A percentile compares a stretch with the other conserved stretches of the same genome.
Conservation (phyloP, 2,888 invertebrate species). For the Drosophila cracens region DNA sequence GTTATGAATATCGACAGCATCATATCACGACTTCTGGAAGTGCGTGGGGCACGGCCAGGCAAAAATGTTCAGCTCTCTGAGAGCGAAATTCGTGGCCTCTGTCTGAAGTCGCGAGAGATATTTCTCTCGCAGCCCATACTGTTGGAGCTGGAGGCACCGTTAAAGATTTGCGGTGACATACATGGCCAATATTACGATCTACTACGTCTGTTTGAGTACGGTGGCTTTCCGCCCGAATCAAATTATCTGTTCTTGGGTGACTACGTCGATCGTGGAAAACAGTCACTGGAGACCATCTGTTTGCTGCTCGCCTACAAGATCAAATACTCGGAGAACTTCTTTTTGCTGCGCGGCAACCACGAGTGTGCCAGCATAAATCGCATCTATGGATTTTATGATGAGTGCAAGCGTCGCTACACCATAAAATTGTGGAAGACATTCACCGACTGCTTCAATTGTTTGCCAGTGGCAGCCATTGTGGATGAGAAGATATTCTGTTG, state of each 20-base stretch:
- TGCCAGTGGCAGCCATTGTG: conserved; percentile 98
- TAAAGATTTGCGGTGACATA: conserved; percentile 99
- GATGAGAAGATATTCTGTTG: conserved; percentile 91
- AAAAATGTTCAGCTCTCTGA: conserved; percentile 99
- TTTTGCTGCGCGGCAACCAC: conserved; percentile 98
- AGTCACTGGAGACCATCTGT: conserved; percentile 99
- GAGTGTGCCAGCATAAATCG: conserved; percentile 99
- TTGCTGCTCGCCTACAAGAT: conserved; percentile 98
- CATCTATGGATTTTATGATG: conserved; percentile 99
- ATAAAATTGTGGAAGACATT: conserved; percentile 99
- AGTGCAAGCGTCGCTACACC: conserved; percentile 97
- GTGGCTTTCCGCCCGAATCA: conserved; percentile 99
- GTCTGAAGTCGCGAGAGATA: conserved; percentile 99
- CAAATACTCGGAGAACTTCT: conserved; percentile 99
- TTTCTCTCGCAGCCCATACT: conserved; percentile 99
- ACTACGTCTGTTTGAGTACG: conserved; percentile 98
- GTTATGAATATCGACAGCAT: conserved; percentile 84
- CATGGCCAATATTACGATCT: conserved; percentile 99
- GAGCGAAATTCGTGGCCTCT: conserved; percentile 98
- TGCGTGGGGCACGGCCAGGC: conserved; percentile 98
- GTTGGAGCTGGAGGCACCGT: conserved; percentile 98
- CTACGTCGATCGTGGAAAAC: conserved; percentile 99
- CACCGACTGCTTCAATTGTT: conserved; percentile 99
- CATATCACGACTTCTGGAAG: conserved; percentile 86
- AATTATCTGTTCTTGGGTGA: conserved; percentile 99